These are phyloP conservation scores for Zosterops borbonicus DNA, from an alignment of 2,113 vertebrate genomes.

Conservation along the genomic window DNA sequence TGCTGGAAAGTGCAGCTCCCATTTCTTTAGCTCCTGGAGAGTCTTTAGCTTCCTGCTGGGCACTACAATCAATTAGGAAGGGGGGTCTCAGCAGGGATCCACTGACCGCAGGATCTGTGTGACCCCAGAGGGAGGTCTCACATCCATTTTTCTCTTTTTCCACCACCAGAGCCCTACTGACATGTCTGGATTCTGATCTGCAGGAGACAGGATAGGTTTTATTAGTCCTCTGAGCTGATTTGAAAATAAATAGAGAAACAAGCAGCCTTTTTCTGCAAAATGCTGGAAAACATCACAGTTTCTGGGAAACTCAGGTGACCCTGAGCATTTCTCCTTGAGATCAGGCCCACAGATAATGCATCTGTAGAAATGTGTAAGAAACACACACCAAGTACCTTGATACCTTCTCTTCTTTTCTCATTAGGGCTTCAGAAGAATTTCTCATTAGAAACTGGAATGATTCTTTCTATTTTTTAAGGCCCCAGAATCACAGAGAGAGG, in stretches of 20 bases:
- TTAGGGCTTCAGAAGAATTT: background rate
- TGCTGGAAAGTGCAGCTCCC: conserved; percentile 25
- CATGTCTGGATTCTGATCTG: background rate
- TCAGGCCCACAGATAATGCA: background rate
- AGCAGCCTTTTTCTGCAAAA: background rate
- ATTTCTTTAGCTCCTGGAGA: conserved; percentile 33
- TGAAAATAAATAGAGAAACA: background rate
- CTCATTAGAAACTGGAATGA: background rate
- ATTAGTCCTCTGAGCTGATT: background rate
- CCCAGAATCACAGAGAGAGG: conserved; percentile 5
- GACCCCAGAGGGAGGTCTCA: background rate
- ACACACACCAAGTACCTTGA: background rate
- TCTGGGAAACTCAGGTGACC: background rate
- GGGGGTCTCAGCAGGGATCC: background rate
- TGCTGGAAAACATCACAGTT: background rate
- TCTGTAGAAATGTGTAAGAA: background rate
- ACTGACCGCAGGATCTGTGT: background rate
- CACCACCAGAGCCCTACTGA: background rate
- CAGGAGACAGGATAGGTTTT: background rate
- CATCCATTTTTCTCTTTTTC: background rate
- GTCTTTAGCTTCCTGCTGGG: conserved; percentile 44
- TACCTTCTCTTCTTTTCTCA: background rate
- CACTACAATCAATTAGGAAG: background rate
- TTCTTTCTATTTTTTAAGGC: background rate
- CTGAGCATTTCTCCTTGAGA: background rate